phyloP scores from a whole-genome alignment of 2,113 vertebrate species.

The Cephalophus harveyi region DNA sequence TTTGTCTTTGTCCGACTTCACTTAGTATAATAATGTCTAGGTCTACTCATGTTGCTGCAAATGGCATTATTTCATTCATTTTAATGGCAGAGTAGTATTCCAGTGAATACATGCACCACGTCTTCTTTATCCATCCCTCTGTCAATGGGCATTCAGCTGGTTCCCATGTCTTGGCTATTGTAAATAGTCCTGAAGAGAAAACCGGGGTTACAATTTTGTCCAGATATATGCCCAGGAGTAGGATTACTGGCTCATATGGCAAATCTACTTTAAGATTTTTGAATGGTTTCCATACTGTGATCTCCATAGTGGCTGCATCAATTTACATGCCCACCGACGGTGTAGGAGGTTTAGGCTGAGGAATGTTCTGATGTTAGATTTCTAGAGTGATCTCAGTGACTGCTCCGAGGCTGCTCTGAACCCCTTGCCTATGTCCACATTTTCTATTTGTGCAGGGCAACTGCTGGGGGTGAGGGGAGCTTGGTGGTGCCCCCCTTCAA shows the following conservation, averaged over 20 bases:
- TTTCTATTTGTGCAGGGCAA: not conserved
- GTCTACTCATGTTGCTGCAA: not conserved
- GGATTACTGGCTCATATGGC: not conserved
- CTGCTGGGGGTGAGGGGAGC: not conserved
- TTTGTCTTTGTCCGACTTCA: not conserved
- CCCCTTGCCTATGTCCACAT: not conserved
- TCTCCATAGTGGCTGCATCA: not conserved
- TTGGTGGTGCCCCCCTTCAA: not conserved
- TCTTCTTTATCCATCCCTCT: not conserved
- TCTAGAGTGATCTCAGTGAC: not conserved
- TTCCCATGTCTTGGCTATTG: not conserved
- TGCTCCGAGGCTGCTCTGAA: not conserved
- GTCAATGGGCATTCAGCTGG: not conserved
- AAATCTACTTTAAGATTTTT: not conserved
- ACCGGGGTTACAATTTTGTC: not conserved
- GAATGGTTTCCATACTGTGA: not conserved
- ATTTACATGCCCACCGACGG: not conserved
- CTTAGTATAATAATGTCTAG: not conserved
- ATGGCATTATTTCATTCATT: not conserved
- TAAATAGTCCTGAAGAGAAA: not conserved
- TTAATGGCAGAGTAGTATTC: not conserved
- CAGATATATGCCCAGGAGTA: not conserved
- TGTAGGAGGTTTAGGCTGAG: not conserved
- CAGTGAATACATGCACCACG: too few relatives aligned
- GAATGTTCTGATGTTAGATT: not conserved